Base-by-base conservation (phyloP, 2,113 vertebrate species). In the Nipponia nippon region DNA sequence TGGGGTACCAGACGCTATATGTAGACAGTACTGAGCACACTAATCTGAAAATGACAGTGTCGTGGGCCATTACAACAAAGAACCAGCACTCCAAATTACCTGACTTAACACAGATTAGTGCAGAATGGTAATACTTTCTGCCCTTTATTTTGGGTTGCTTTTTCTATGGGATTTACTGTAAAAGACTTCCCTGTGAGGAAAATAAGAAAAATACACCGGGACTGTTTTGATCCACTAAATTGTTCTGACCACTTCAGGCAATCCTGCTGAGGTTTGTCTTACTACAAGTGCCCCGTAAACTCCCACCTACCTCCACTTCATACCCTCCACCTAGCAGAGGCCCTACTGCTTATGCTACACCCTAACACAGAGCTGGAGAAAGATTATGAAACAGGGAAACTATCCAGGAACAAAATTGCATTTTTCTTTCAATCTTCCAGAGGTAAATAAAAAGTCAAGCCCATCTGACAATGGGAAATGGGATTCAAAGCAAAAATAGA, bases 401-500 rank as follows among this genome's bases (percentile, higher is more conserved):
- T 93, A 94, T 96, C 89, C 95, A 97, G 94, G 89, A 98, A 91
- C 70, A 92, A 93, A 95, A 95, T 73, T 81, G 71, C 69, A 1
- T 52, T 53, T 84, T 56, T 56, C 81, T 59, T 52, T 15, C 26
- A 10, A 30, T 75, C 69, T 91, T 93, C 53, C 46, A 94, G 82
- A 96, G 90, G 76, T 95, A 97, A 96, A 96, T 92, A 95, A 96
- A 96, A 95, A 92, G 80, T 94, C 83, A 97, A 95, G 71, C 67
- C 72, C 89, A 89, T 87, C 92, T 96, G 94, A 96, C 49, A 96
- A 95, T 89, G 97, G 84, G 87, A 97, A 97, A 96, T 96, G 92
- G 82, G 94, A 97, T 95, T 75, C 82, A 94, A 89, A 98, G 95
- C 93, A 96, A 98, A 98, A 97, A 96, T 93, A 95, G 90, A 98